phyloP scores from a whole-genome alignment of 2,888 invertebrate genomes.

The Cataglyphis livida region DNA sequence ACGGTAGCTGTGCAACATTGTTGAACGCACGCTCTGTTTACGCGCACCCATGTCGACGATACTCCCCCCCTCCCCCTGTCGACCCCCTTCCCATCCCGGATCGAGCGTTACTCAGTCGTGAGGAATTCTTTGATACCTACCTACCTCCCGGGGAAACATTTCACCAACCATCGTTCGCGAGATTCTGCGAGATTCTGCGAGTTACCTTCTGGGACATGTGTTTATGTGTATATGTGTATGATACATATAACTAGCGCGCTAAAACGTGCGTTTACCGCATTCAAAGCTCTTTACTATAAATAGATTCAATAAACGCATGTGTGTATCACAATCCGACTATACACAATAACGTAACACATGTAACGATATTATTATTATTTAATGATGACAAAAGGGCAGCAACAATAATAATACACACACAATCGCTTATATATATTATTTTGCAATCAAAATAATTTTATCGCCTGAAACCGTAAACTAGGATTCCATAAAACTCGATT shows the following conservation, averaged over 20 bases:
- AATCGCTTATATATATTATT: background rate
- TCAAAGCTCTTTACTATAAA: constrained; percentile 37
- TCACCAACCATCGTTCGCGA: constrained; percentile 47
- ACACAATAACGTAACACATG: constrained; percentile 22
- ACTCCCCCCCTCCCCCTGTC: background rate
- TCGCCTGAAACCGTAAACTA: background rate
- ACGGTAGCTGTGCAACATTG: constrained; percentile 52
- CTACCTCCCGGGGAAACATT: constrained; percentile 54
- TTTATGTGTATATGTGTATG: background rate
- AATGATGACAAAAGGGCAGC: constrained; percentile 2
- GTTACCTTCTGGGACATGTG: constrained; percentile 28
- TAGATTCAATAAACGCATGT: constrained; percentile 31
- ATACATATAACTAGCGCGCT: background rate
- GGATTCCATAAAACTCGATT: background rate
- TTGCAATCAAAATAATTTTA: background rate
- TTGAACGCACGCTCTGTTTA: constrained; percentile 50
- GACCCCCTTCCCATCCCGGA: background rate
- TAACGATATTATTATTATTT: constrained; percentile 35
- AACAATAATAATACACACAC: background rate
- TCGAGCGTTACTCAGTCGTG: constrained; percentile 55
- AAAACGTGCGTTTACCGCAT: constrained; percentile 39
- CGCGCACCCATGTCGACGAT: constrained; percentile 47
- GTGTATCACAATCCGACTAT: constrained; percentile 9
- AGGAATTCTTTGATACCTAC: constrained; percentile 63
- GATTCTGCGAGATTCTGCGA: constrained; percentile 37